A percentile compares a stretch with the other conserved stretches of the same genome.
These are phyloP conservation scores for Hypsibius dujardini DNA, from an alignment of 1,140 invertebrate genomes.

Conservation along the genomic window DNA sequence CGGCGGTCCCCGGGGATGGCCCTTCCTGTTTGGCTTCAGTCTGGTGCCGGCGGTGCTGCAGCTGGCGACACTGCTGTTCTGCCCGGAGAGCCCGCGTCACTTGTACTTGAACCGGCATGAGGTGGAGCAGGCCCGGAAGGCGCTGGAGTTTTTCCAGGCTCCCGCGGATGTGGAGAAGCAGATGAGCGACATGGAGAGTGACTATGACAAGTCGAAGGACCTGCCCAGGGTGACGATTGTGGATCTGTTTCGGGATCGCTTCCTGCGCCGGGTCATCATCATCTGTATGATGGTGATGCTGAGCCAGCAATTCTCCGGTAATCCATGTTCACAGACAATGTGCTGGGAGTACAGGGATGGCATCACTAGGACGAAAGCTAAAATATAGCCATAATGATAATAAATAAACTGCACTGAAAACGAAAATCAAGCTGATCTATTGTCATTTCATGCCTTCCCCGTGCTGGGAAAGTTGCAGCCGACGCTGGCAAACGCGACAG, in stretches of 20 bases:
- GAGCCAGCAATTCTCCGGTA: constrained; percentile 58
- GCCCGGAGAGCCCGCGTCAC: constrained; percentile 76
- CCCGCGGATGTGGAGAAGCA: constrained; percentile 20
- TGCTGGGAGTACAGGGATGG: too few relatives aligned
- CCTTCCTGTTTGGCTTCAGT: constrained; percentile 50
- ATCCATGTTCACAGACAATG: too few relatives aligned
- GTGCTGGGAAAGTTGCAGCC: too few relatives aligned
- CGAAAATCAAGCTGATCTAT: too few relatives aligned
- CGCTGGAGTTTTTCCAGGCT: background rate
- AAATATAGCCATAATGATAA: too few relatives aligned
- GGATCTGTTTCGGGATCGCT: constrained; percentile 20
- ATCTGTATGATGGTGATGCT: constrained; percentile 60
- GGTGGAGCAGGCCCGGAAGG: constrained; percentile 72
- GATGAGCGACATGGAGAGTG: constrained; percentile 19
- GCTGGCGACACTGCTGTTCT: constrained; percentile 69
- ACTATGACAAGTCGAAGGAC: background rate
- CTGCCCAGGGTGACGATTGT: constrained; percentile 3
- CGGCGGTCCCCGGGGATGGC: constrained; percentile 42
- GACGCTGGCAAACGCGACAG: too few relatives aligned
- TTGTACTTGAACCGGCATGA: constrained; percentile 79
- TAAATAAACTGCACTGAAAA: too few relatives aligned
- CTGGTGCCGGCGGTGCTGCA: constrained; percentile 76
- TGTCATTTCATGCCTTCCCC: too few relatives aligned
- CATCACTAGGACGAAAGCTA: too few relatives aligned
- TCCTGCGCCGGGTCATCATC: constrained; percentile 33